Conservation (phyloP, 2,113 vertebrate genomes). For the Lagopus muta region DNA sequence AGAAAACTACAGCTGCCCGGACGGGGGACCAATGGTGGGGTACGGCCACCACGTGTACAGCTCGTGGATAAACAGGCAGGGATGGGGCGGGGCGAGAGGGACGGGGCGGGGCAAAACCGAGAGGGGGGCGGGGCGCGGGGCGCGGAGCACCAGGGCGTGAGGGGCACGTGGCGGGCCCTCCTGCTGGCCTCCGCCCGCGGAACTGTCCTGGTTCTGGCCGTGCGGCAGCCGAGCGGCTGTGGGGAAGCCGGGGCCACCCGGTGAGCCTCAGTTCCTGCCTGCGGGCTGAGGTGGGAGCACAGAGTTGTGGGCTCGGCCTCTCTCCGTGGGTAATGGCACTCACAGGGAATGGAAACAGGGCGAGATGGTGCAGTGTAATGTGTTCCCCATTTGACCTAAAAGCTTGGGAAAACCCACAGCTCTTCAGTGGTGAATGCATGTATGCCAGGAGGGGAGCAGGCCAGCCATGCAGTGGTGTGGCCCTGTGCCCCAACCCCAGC, state of each 20-base stretch:
- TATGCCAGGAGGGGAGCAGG: accelerated
- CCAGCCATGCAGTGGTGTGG: accelerated
- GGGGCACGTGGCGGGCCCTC: no score
- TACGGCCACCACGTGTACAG: constrained; percentile 73
- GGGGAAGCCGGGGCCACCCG: accelerated
- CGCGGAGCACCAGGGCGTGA: no score
- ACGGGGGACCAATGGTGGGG: constrained; percentile 38
- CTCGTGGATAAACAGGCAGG: constrained; percentile 69
- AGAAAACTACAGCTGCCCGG: neutral
- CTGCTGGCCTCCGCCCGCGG: no score
- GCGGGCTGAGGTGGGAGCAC: neutral
- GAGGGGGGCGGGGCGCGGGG: neutral
- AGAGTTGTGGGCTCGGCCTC: accelerated
- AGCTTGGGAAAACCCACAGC: accelerated
- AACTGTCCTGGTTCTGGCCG: neutral
- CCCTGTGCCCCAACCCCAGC: accelerated
- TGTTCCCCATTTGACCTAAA: accelerated
- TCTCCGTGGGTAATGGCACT: accelerated
- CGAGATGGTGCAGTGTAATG: accelerated
- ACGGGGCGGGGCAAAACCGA: neutral
- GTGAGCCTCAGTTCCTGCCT: neutral
- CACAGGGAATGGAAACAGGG: accelerated
- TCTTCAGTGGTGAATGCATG: accelerated
- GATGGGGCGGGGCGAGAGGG: neutral
- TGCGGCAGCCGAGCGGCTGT: no score